Percentiles rank a stretch among this genome's conserved stretches.
These are phyloP conservation scores for Drosophila paranaensis DNA, from an alignment of 2,888 invertebrate species.

Conservation along the genomic window DNA sequence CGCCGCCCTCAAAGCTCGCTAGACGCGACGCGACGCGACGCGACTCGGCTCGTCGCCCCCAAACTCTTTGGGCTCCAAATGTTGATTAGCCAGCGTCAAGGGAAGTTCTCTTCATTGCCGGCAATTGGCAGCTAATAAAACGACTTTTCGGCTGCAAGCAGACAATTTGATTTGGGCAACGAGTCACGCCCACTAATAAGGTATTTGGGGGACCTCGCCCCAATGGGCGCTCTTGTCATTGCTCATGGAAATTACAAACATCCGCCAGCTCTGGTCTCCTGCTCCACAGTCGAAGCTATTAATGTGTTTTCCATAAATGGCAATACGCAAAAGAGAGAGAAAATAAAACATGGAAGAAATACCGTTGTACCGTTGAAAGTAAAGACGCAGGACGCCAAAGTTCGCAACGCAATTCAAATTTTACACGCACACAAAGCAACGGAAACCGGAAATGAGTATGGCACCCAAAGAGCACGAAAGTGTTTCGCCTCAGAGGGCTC, in stretches of 20 bases:
- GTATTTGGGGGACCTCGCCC: background rate
- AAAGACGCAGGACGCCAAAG: slow-evolving; percentile 46
- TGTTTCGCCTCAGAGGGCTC: slow-evolving; percentile 41
- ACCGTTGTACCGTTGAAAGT: slow-evolving; percentile 15
- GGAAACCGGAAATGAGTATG: slow-evolving; percentile 83
- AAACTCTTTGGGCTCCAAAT: slow-evolving; percentile 3
- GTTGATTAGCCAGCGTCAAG: slow-evolving; percentile 79
- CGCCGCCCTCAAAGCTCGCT: slow-evolving; percentile 23
- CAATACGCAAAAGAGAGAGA: slow-evolving; percentile 45
- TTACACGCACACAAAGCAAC: slow-evolving; percentile 78
- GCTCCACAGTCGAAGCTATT: slow-evolving; percentile 40
- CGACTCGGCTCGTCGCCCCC: slow-evolving; percentile 12
- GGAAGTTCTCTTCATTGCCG: slow-evolving; percentile 77
- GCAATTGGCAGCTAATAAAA: slow-evolving; percentile 74
- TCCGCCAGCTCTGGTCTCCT: slow-evolving; percentile 48
- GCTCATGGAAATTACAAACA: slow-evolving; percentile 73
- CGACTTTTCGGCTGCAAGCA: slow-evolving; percentile 57
- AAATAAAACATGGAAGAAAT: slow-evolving; percentile 14
- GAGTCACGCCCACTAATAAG: slow-evolving; percentile 60
- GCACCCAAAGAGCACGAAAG: slow-evolving; percentile 60
- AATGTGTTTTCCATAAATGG: slow-evolving; percentile 79
- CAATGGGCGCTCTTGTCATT: slow-evolving; percentile 26
- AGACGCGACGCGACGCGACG: background rate
- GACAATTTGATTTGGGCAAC: slow-evolving; percentile 73
- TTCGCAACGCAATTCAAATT: slow-evolving; percentile 76